phyloP scores from a whole-genome alignment of 2,113 vertebrate genomes.

The Cairina moschata region DNA sequence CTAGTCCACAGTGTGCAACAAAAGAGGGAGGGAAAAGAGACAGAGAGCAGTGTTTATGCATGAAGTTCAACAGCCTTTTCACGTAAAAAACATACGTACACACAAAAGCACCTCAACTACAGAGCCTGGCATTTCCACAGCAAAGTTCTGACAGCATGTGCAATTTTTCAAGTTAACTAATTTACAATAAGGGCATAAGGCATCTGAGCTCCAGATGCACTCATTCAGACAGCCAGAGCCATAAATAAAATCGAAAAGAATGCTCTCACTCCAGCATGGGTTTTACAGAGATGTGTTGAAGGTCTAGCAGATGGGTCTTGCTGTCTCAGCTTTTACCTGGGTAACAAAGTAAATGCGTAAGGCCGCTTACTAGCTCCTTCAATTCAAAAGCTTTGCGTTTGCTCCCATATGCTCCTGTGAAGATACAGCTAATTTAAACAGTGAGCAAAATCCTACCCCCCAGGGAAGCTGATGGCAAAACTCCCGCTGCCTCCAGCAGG shows the following conservation, averaged over 20 bases:
- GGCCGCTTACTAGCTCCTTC: neutral
- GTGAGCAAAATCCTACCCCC: neutral
- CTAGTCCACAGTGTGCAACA: neutral
- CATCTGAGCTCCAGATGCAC: slow-evolving; percentile 58
- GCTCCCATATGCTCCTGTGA: neutral
- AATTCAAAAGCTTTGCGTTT: neutral
- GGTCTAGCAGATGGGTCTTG: slow-evolving; percentile 2
- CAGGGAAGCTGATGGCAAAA: slow-evolving; percentile 2
- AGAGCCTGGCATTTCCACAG: slow-evolving; percentile 29
- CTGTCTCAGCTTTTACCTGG: slow-evolving; percentile 41
- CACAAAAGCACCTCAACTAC: slow-evolving; percentile 6
- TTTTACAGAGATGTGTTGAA: neutral
- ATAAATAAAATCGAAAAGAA: slow-evolving; percentile 40
- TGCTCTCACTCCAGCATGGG: neutral
- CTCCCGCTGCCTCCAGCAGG: neutral
- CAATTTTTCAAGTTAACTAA: slow-evolving; percentile 26
- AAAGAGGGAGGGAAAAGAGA: neutral
- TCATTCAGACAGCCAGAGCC: slow-evolving; percentile 4
- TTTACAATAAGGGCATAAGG: neutral
- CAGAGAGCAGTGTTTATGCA: neutral
- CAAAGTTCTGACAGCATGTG: neutral
- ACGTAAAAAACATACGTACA: neutral
- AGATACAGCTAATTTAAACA: neutral
- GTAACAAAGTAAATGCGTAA: neutral
- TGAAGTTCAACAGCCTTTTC: slow-evolving; percentile 32